Conservation (phyloP, 2,113 vertebrate genomes). For the Oreotragus oreotragus region DNA sequence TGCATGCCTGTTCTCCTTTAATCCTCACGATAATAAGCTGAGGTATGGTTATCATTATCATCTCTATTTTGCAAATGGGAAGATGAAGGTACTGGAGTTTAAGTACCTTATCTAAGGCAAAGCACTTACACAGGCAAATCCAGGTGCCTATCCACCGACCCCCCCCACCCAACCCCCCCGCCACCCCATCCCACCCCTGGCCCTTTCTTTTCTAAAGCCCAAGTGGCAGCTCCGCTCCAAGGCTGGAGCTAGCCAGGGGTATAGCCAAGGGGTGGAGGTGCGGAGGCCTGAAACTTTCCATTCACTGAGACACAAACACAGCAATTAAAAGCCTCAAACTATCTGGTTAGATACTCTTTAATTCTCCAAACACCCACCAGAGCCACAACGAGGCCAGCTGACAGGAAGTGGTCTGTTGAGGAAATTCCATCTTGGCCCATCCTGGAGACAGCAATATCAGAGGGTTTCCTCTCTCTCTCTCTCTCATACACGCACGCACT, state of each 20-base stretch:
- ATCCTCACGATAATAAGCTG: not conserved
- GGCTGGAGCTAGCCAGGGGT: not conserved
- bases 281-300: not conserved
- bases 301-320: not conserved
- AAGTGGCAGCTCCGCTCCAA: not conserved
- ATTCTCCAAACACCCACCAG: not conserved
- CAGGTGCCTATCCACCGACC: not conserved
- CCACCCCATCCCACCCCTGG: accelerated
- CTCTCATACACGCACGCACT: not conserved
- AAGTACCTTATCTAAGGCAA: not conserved
- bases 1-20: not conserved
- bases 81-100: not conserved
- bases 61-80: not conserved
- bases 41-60: not conserved
- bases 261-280: not conserved
- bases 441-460: not conserved
- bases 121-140: not conserved
- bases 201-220: not conserved
- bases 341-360: not conserved
- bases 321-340: not conserved
- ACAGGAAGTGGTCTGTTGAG: not conserved
- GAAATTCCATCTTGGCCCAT: not conserved
- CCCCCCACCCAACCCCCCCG: no score
- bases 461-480: not conserved
- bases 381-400: not conserved